Base-by-base conservation (phyloP, 2,888 invertebrate species). In the Leptinotarsa haldemani region DNA sequence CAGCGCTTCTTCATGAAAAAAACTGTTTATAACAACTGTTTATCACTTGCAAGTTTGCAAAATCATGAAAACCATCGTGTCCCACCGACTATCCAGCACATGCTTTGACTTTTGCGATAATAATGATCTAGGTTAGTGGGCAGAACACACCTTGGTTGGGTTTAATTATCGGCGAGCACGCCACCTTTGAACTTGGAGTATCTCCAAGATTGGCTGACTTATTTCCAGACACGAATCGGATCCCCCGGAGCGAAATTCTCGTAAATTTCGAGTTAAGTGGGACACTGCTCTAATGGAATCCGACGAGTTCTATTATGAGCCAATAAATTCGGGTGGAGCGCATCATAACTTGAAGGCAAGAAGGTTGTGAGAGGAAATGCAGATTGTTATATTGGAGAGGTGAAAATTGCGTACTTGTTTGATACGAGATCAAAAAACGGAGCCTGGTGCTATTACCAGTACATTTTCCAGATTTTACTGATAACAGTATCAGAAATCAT, bases 81-180 rank as follows among this genome's bases (percentile, higher is more conserved):
- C 52, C 52, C 52, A 52, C 18, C 18, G 52, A 52, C 52, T 52
- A 52, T 52, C n/a, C 52, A 18, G 52, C 12, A 18, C 18, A 13
- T 18, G 18, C 52, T 18, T 52, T 18, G 18, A 52, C 52, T 52
- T 52, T 66, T 5, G 65, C 46, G 25, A 46, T 65, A 47, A 30
- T 48, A 16, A 67, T 16, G 18, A 71, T 66, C 58, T 67, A 18
- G 71, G 71, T 71, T 40, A 71, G 66, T 67, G 48, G 58, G 56
- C 53, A 22, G 40, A 52, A 52, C 70, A 20, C 52, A 63, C 70
- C 70, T 48, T 53, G 4, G 65, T 20, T 65, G 58, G 47, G 69
- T 48, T 61, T 61, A 69, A 71, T 71, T 71, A 66, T 46, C 30
- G 48, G 56, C 18, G 15, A 30, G n/a, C 71, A 67, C 48, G 66